Percentiles rank a stretch among this genome's conserved stretches.
These are phyloP conservation scores for Neuroscelio doddi DNA, from an alignment of 2,888 invertebrate genomes.

Conservation along the genomic window DNA sequence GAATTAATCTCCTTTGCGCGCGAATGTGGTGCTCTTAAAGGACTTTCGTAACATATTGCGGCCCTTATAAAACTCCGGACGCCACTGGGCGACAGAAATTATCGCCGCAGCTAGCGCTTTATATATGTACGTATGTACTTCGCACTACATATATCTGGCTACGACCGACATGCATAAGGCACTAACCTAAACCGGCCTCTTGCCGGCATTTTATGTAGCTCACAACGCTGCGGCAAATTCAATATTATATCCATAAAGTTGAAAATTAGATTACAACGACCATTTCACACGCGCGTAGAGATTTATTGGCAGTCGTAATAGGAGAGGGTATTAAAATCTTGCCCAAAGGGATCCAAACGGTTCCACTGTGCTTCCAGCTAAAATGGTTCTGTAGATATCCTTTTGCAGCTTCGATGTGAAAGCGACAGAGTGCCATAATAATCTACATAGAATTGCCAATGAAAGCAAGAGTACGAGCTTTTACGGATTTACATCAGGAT, in stretches of 20 bases:
- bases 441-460: slow-evolving; percentile 9
- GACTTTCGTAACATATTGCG: slow-evolving; percentile 43
- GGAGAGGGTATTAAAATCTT: slow-evolving; percentile 25
- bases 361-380: too few relatives aligned
- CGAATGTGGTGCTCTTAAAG: slow-evolving; percentile 40
- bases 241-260: slow-evolving; percentile 36
- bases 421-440: slow-evolving; percentile 8
- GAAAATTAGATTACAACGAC: slow-evolving; percentile 38
- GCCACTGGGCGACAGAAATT: slow-evolving; percentile 33
- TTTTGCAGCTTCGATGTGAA: slow-evolving; percentile 6
- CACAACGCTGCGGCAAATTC: slow-evolving; percentile 21
- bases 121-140: slow-evolving; percentile 19
- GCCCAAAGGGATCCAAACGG: slow-evolving; percentile 13
- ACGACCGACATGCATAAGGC: slow-evolving; percentile 3
- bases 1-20: slow-evolving; percentile 49
- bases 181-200: neutral
- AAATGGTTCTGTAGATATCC: slow-evolving; percentile 1
- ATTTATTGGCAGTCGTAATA: slow-evolving; percentile 37
- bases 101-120: slow-evolving; percentile 26
- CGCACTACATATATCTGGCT: neutral
- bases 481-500: slow-evolving; percentile 7
- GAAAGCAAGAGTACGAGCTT: slow-evolving; percentile 4
- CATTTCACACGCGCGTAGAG: slow-evolving; percentile 30
- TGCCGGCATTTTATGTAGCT: slow-evolving; percentile 3
- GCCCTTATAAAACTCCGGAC: slow-evolving; percentile 40